Evolutionary conservation across 2,797 vertebrate genomes (phyloP).

Genomic region (Cirrhinus molitorella): DNA sequence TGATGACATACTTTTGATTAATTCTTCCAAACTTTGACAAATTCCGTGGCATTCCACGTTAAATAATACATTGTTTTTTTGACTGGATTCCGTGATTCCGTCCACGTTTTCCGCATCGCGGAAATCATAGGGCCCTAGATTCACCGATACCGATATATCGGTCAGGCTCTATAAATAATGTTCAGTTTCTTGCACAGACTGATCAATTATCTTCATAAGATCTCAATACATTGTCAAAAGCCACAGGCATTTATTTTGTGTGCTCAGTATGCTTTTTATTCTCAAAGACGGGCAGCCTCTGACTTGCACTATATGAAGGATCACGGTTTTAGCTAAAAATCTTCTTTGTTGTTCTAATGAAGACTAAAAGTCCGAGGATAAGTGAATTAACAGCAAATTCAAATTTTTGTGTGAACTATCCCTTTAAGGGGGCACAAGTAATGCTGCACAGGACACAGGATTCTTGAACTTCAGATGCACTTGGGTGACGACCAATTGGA

Average conservation of each 20-base stretch:
- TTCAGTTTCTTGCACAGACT: no score
- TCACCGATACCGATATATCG: no score
- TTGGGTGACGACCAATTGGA: constrained; percentile 43
- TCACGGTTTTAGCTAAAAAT: neutral
- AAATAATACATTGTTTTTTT: no score
- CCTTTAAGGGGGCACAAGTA: neutral
- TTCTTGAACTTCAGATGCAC: constrained; percentile 27
- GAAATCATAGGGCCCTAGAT: no score
- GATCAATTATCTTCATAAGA: neutral
- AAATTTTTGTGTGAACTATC: neutral
- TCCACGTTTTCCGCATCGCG: no score
- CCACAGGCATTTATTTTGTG: neutral
- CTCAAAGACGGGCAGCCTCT: neutral
- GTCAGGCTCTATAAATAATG: no score
- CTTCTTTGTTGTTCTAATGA: neutral
- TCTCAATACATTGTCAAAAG: neutral
- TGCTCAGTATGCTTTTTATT: neutral
- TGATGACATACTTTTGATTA: no score
- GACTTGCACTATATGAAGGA: neutral
- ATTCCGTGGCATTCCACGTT: no score
- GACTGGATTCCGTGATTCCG: no score
- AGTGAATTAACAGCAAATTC: neutral
- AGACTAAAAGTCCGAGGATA: neutral
- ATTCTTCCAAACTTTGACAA: no score
- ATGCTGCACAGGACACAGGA: neutral